Base-by-base conservation (phyloP, 2,797 vertebrate species). In the Spea hammondii region DNA sequence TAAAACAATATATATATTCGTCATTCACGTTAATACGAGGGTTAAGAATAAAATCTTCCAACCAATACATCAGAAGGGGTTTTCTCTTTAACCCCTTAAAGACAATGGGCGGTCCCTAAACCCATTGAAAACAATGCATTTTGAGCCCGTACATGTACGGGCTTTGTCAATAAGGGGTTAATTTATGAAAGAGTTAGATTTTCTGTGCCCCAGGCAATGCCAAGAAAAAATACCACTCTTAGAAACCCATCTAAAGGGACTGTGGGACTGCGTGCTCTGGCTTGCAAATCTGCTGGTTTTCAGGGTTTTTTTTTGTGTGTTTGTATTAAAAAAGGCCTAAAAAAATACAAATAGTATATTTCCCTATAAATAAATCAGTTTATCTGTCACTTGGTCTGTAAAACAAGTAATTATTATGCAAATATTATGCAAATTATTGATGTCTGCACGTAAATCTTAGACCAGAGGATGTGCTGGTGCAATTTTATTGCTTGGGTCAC, bases 161-260 rank as follows among this genome's bases (percentile, higher is more conserved):
- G 17, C 17, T 17, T 17, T 17, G 17, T 17, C 17, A 17, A 17
- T 17, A 17, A 17, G 17, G 0, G 17, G 17, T 17, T 17, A 17
- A 85, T 79, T 85, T 88, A 68, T 88, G 83, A 91, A 91, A 86
- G 83, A 79, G 83, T 83, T 78, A 71, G 88, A 90, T 84, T 85
- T 65, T 91, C 88, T 72, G 44, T 84, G 89, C 91, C 90, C 85
- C 65, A 78, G 91, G 91, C 88, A 82, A 86, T 60, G 84, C 74
- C 85, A 85, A 62, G 51, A 81, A 88, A 62, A 85, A 67, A 67
- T 77, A 74, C 84, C 80, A 76, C 81, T 74, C 74, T 73, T 11
- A 68, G 64, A 73, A 79, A 72, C 47, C 84, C 53, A 51, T 86
- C 82, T 65, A 77, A 85, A 85, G 66, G 67, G 67, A 55, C 78